phyloP scores from a whole-genome alignment of 1,140 invertebrate species.

The Leucophenga varia region DNA sequence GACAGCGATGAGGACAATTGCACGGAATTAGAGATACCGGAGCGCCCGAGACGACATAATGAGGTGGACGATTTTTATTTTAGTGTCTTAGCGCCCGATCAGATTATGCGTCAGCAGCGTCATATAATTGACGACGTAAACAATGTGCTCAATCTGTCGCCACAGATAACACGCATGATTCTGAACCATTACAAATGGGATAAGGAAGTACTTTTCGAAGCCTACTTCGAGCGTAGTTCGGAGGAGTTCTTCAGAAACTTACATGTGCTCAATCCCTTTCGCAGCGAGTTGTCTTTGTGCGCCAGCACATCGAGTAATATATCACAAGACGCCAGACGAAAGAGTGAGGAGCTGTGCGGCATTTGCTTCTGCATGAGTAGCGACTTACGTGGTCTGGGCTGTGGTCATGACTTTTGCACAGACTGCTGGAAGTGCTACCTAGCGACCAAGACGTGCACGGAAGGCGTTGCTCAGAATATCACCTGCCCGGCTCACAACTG shows the following conservation, averaged over 20 bases:
- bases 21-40: conserved; percentile 79
- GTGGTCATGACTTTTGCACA: conserved; percentile 93
- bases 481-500: conserved; percentile 88
- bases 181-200: conserved; percentile 99
- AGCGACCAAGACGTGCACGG: conserved; percentile 96
- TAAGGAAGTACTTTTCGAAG: conserved; percentile 96
- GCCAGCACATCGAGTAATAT: conserved; percentile 1
- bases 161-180: conserved; percentile 87
- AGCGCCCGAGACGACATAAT: conserved; percentile 63
- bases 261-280: conserved; percentile 90
- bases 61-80: conserved; percentile 88
- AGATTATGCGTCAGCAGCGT: conserved; percentile 95
- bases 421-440: conserved; percentile 96
- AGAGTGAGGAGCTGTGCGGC: conserved; percentile 63
- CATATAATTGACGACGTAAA: conserved; percentile 96
- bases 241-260: conserved; percentile 91
- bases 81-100: conserved; percentile 89
- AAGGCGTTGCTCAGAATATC: conserved; percentile 93
- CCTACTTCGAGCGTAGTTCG: conserved; percentile 93
- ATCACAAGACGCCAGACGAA: conserved; percentile 29
- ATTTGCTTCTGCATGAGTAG: conserved; percentile 59
- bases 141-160: conserved; percentile 81
- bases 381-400: conserved; percentile 94
- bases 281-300: conserved; percentile 49
- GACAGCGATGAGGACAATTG: conserved; percentile 80